phyloP scores from a whole-genome alignment of 2,797 vertebrate genomes.

The Channa striata region DNA sequence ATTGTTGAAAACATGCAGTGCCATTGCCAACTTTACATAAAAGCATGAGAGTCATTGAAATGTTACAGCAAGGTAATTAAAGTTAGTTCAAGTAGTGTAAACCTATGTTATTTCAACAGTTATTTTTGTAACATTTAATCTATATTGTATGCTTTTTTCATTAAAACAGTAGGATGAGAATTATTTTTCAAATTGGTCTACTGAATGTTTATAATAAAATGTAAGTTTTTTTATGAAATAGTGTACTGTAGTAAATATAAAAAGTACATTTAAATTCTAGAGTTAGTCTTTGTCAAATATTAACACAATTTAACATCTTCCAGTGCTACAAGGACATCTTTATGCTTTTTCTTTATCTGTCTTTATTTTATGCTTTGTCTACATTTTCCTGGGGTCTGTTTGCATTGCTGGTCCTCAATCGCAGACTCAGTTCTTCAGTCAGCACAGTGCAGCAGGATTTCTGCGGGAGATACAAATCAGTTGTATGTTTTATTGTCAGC shows the following conservation, averaged over 20 bases:
- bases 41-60: conserved; percentile 29
- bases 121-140: conserved; percentile 39
- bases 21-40: conserved; percentile 75
- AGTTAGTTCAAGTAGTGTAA: conserved; percentile 40
- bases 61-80: conserved; percentile 11
- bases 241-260: too few relatives aligned
- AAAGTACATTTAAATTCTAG: conserved; percentile 4
- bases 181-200: too few relatives aligned
- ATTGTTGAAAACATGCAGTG: conserved; percentile 42
- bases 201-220: conserved; percentile 49
- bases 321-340: background rate
- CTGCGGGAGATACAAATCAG: conserved; percentile 67
- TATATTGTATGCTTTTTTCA: conserved; percentile 46
- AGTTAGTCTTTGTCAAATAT: conserved; percentile 11
- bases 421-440: conserved; percentile 88
- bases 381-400: conserved; percentile 79
- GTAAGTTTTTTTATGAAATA: conserved; percentile 6
- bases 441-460: conserved; percentile 90
- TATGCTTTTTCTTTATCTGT: conserved; percentile 83
- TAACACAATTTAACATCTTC: background rate
- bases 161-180: conserved; percentile 40
- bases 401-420: conserved; percentile 77
- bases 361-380: too few relatives aligned
- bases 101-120: conserved; percentile 28
- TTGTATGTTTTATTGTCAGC: conserved; percentile 8